phyloP scores from a whole-genome alignment of 2,797 vertebrate genomes.

The Cyclura pinguis region DNA sequence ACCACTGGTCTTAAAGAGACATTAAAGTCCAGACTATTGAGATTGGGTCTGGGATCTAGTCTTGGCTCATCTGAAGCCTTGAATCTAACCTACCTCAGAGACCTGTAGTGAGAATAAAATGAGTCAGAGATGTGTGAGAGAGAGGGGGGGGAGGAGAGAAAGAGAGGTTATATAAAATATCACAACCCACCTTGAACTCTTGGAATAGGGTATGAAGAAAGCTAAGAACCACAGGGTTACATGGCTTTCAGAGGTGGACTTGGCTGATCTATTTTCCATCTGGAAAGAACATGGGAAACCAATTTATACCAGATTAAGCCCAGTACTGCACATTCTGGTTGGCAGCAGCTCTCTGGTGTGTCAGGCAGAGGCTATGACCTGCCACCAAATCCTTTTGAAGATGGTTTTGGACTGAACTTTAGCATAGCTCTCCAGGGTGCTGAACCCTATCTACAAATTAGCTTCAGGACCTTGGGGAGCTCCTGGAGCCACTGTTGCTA shows the following conservation, averaged over 20 bases:
- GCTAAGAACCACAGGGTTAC: background rate
- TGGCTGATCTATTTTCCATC: too few species aligned
- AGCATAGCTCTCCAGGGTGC: background rate
- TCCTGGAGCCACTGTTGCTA: background rate
- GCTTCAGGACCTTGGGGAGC: background rate
- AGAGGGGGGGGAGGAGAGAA: too few species aligned
- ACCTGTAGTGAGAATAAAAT: background rate
- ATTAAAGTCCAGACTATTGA: too few species aligned
- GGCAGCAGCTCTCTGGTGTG: background rate
- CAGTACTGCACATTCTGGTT: background rate
- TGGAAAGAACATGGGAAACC: background rate
- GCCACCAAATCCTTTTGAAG: background rate
- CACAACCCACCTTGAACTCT: background rate
- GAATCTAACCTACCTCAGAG: background rate
- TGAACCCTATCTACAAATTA: background rate
- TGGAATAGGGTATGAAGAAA: background rate
- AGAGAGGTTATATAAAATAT: background rate
- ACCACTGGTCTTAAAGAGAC: background rate
- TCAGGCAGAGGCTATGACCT: background rate
- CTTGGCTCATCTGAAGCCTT: background rate
- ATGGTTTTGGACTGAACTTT: background rate
- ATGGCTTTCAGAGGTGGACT: fast-evolving
- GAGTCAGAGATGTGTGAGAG: too few species aligned
- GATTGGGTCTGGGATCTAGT: background rate
- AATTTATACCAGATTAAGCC: background rate